These are phyloP conservation scores for Leucoma salicis DNA, from an alignment of 2,888 invertebrate species.

Conservation along the genomic window DNA sequence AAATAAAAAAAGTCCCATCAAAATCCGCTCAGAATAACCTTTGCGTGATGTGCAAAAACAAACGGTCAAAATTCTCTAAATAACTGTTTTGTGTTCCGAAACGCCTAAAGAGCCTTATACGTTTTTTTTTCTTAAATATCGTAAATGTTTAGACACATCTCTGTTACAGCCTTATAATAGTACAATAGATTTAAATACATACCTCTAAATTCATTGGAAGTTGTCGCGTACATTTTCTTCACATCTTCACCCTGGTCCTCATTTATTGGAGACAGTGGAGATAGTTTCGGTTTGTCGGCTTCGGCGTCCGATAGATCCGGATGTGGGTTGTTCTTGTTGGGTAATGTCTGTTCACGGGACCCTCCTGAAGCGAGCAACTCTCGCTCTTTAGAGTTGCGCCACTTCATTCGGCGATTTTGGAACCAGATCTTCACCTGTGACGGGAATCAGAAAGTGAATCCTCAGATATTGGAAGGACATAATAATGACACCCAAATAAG, in stretches of 20 bases:
- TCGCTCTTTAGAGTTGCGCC: constrained; percentile 98
- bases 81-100: too few species aligned
- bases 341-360: constrained; percentile 96
- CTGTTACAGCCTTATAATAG: too few species aligned
- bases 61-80: too few species aligned
- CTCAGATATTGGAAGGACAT: too few species aligned
- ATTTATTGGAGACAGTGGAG: constrained; percentile 79
- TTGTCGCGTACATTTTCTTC: constrained; percentile 59
- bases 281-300: constrained; percentile 88
- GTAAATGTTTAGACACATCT: too few species aligned
- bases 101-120: too few species aligned
- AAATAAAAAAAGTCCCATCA: too few species aligned
- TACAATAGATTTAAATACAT: too few species aligned
- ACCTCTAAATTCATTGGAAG: constrained; percentile 44
- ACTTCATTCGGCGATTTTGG: constrained; percentile 99
- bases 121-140: too few species aligned
- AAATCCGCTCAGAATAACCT: too few species aligned
- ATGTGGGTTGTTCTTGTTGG: constrained; percentile 98
- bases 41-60: too few species aligned
- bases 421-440: constrained; percentile 88
- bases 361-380: constrained; percentile 96
- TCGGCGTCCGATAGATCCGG: constrained; percentile 96
- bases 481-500: too few species aligned
- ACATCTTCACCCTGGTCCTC: constrained; percentile 56
- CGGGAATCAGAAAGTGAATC: constrained; percentile 12